Base-by-base conservation (phyloP, 2,797 vertebrate genomes). In the Hozukius guyotensis region DNA sequence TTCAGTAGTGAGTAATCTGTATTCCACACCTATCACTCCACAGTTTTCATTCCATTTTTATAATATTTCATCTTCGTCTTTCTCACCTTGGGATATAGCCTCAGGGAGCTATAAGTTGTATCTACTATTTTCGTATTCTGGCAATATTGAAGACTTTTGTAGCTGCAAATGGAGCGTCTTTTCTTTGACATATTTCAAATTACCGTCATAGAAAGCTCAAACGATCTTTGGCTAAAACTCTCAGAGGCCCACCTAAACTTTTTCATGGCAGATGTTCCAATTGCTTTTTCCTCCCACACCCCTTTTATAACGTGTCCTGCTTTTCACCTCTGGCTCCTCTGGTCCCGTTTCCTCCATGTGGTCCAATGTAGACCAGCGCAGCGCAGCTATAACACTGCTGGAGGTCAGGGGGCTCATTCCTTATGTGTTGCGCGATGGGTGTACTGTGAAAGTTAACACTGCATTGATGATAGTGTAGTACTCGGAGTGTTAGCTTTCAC, bases 1-100 rank as follows among this genome's bases (percentile, higher is more conserved):
- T 76, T 79, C 16, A 74, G 72, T 3, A 24, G 14, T 69, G 62
- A 46, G 13, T 73, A 74, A 89, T 91, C 78, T 74, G 81, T 82
- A 88, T 89, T 90, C 86, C 22, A 32, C 66, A 20, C 66, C 29
- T 2, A 8, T 67, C 61, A 22, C 65, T 76, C 38, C 16, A 20
- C 10, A 59, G 8, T 75, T 75, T 83, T 76, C 53, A 52, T 78
- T 69, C 53, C 53, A 64, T 92, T 90, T 90, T 88, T 80, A 87
- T 76, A 82, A 83, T 78, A 82, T 92, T 90, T 92, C 87, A 89
- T 93, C 89, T 86, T 68, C 78, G 71, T 82, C 75, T 87, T 73
- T 76, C 75, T 72, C 56, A 79, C 83, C 78, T 79, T 55, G 52
- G 88, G 67, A 79, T 77, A 10, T 18, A 38, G 36, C 88, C 81